Evolutionary conservation across 2,113 vertebrate genomes (phyloP).

Genomic region (Corydoras maculifer): DNA sequence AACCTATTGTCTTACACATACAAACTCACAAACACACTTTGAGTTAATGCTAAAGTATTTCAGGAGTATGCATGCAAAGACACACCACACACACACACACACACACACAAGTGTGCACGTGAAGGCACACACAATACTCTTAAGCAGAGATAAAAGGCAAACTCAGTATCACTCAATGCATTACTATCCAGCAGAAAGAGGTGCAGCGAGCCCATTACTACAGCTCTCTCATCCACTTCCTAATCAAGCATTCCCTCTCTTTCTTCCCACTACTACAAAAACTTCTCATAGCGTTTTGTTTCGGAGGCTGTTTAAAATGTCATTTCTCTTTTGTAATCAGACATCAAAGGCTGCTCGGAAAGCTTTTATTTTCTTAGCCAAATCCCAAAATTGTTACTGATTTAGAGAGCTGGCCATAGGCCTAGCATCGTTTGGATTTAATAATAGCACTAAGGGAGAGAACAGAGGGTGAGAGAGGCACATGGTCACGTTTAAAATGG

Average conservation of each 20-base stretch:
- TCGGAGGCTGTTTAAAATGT: constrained; percentile 68
- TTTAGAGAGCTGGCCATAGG: constrained; percentile 68
- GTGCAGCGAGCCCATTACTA: constrained; percentile 30
- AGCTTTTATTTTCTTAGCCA: constrained; percentile 70
- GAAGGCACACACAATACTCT: constrained; percentile 21
- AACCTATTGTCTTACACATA: constrained; percentile 6
- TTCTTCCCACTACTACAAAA: constrained; percentile 49
- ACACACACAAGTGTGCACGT: constrained; percentile 21
- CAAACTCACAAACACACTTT: constrained; percentile 6
- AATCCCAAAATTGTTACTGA: constrained; percentile 72
- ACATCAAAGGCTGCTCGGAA: constrained; percentile 63
- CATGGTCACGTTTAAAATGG: constrained; percentile 49
- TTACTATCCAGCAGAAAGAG: constrained; percentile 23
- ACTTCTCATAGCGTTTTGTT: constrained; percentile 64
- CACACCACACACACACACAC: not conserved
- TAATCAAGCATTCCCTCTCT: constrained; percentile 39
- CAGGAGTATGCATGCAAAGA: constrained; percentile 3
- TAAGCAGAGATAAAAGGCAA: constrained; percentile 29
- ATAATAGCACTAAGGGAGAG: constrained; percentile 52
- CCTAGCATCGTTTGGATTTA: constrained; percentile 61
- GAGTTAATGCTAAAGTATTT: not conserved
- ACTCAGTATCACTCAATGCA: constrained; percentile 22
- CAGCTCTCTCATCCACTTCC: constrained; percentile 24
- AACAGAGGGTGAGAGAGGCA: constrained; percentile 53
- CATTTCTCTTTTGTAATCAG: constrained; percentile 65